These are phyloP conservation scores for Radopholus similis DNA, from an alignment of 1,140 invertebrate species.

Conservation along the genomic window DNA sequence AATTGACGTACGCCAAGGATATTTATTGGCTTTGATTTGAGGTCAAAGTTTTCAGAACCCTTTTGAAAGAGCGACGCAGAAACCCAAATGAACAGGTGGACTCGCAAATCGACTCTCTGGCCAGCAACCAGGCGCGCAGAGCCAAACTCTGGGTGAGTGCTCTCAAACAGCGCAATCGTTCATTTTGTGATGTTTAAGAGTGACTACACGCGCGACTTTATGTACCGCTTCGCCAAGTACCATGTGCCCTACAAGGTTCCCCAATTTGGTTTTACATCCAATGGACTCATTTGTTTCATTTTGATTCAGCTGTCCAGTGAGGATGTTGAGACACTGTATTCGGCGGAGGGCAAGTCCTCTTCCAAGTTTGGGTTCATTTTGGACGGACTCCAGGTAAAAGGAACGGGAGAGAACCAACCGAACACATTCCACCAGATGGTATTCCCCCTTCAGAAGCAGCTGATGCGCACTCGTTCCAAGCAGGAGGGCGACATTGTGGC, in stretches of 20 bases:
- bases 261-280: background rate
- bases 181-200: conserved; percentile 2
- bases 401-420: background rate
- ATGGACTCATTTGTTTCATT: background rate
- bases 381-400: conserved; percentile 1
- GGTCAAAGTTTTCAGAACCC: background rate
- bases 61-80: background rate
- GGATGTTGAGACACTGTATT: conserved; percentile 1
- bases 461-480: conserved; percentile 6
- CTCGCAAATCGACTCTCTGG: conserved; percentile 9
- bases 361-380: background rate
- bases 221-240: conserved; percentile 15
- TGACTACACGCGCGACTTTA: conserved; percentile 17
- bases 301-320: background rate
- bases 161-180: background rate
- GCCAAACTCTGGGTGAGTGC: conserved; percentile 11
- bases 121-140: conserved; percentile 7
- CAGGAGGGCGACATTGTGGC: conserved; percentile 10
- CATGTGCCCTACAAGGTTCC: conserved; percentile 6
- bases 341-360: background rate
- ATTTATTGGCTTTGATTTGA: background rate
- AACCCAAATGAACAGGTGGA: conserved; percentile 12
- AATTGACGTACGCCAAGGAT: background rate
- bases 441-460: background rate
- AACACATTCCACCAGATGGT: background rate